Percentiles rank a stretch among this genome's conserved stretches.
Evolutionary conservation across 1,140 invertebrate species (phyloP).

Genomic region (Hylyphantes graminicola): DNA sequence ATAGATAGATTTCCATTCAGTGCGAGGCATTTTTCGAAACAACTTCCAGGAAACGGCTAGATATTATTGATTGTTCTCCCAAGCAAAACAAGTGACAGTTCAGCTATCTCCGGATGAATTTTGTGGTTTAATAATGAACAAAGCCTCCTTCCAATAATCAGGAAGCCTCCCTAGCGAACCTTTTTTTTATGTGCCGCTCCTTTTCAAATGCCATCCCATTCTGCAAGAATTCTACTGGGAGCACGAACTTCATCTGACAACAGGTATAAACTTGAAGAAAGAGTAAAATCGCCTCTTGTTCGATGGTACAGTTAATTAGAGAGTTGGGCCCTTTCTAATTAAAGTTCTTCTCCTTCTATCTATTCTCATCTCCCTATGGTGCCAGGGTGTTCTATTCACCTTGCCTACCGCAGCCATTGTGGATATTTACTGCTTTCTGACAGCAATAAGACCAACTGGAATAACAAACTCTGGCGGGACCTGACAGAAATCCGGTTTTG

Average conservation of each 20-base stretch:
- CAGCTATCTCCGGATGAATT: constrained; percentile 24
- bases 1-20: constrained; percentile 28
- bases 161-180: neutral
- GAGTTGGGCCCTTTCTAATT: constrained; percentile 49
- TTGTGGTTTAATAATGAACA: constrained; percentile 49
- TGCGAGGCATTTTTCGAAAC: constrained; percentile 28
- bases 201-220: constrained; percentile 20
- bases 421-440: constrained; percentile 58
- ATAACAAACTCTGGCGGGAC: constrained; percentile 53
- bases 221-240: constrained; percentile 8
- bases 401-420: constrained; percentile 3
- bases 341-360: constrained; percentile 52
- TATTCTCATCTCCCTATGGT: constrained; percentile 29
- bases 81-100: constrained; percentile 45
- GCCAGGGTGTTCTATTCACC: constrained; percentile 17
- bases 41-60: constrained; percentile 1
- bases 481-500: constrained; percentile 42
- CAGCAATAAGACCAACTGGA: constrained; percentile 54
- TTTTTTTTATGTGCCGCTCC: constrained; percentile 19
- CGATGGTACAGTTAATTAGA: constrained; percentile 57
- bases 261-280: constrained; percentile 55
- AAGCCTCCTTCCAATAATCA: constrained; percentile 28
- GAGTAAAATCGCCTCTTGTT: constrained; percentile 54
- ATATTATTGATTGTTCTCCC: constrained; percentile 45
- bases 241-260: constrained; percentile 40